Base-by-base conservation (phyloP, 2,888 invertebrate species). In the Seladonia tumulorum region DNA sequence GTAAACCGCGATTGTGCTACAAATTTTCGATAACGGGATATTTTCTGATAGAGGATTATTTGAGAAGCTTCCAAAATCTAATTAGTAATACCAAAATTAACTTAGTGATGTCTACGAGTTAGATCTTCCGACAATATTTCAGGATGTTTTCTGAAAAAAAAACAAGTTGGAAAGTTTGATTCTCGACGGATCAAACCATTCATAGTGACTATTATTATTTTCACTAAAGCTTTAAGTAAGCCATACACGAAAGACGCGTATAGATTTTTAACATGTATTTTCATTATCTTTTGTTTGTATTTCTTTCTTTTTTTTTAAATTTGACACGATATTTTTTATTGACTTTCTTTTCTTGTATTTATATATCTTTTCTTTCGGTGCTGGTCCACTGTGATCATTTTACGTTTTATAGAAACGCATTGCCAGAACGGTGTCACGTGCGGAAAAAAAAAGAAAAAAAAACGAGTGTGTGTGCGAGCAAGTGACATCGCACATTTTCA, bases 301-400 rank as follows among this genome's bases (percentile, higher is more conserved):
- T 29, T 14, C 0, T 63, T 5, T 8, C 8, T 63, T 81, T 87
- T 81, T 79, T 83, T 86, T 87, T 83, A 60, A 82, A 86, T 83
- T 76, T 73, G 66, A 83, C 49, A 83, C 74, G 42, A 71, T 83
- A 85, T 78, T 83, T 78, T 83, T 82, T 81, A 87, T 81, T 71
- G n/a, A 76, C 79, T 82, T 85, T 70, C 57, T 76, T 74, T 81
- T 76, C 25, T 79, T 82, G 49, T 85, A 87, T 88, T 53, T 79
- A 76, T 49, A 39, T 63, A 63, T 57, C 73, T 63, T 63, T 79
- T 63, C 63, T 86, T 82, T 88, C 86, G 85, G 89, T 90, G 90
- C 90, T 90, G 90, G 87, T 80, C 79, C 89, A 90, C 89, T 90
- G 86, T 76, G 87, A 79, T 75, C 83, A 68, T 81, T 81, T 78